Base-by-base conservation (phyloP, 2,888 invertebrate species). In the Hirtodrosophila confusa region DNA sequence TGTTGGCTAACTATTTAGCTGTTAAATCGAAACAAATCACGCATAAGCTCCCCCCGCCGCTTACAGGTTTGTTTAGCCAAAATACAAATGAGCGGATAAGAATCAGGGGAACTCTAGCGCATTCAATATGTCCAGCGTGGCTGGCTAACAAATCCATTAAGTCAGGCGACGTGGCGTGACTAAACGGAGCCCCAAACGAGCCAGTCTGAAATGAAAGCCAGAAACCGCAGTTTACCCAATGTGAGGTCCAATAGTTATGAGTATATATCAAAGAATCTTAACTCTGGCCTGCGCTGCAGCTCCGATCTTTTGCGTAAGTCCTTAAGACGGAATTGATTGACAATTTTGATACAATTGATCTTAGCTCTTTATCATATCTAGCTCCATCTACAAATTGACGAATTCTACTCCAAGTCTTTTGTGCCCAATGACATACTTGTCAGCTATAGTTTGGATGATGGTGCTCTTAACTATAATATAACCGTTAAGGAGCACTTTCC, bases 381-480 rank as follows among this genome's bases (percentile, higher is more conserved):
- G 88, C 10, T 75, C 3, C 62, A 64, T 12, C 9, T 89, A 10
- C 62, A 65, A 8, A 61, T 88, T 3, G 72, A 83, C 4, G 62
- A 86, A 0, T 83, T 90, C 35, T 78, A 80, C 36, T 80, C 78
- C 2, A 80, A 78, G 37, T 90, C 90, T 3, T 89, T 89, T 78
- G 79, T 89, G 17, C 90, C 87, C 29, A 75, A 88, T 23, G 74
- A 70, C 12, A 66, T 89, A 12, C 17, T 76, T 6, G 29, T 89
- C 7, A 47, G 68, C 24, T 80, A 80, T 37, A 43, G 50, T 4
- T 17, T 88, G 2, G 64, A 69, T 0, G 40, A 75, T 39, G 54
- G 68, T 8, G 8, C 58, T 4, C 44, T 89, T 4, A 69, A 74
- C 48, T 86, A 79, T 27, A 89, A 89, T 43, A 47, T 90, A 5